phyloP scores from a whole-genome alignment of 1,140 invertebrate genomes.

The Episyrphus balteatus region DNA sequence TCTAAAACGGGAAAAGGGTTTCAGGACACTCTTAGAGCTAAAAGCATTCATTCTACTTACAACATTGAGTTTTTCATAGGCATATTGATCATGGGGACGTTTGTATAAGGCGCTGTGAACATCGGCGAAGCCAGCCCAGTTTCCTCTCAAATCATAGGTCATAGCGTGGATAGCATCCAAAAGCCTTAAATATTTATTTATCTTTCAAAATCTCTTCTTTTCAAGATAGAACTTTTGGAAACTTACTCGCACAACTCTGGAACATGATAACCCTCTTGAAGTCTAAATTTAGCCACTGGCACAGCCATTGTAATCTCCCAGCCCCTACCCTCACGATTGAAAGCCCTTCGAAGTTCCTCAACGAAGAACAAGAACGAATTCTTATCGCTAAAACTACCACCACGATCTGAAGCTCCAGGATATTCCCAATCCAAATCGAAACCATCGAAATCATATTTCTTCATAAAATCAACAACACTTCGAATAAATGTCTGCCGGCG shows the following conservation, averaged over 20 bases:
- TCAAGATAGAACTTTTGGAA: not conserved
- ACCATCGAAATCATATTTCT: constrained; percentile 67
- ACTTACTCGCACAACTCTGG: constrained; percentile 74
- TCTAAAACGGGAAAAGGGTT: too few relatives aligned
- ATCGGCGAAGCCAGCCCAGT: constrained; percentile 84
- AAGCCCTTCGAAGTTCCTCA: constrained; percentile 66
- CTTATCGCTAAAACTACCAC: constrained; percentile 74
- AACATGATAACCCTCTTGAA: constrained; percentile 80
- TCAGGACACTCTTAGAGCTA: constrained; percentile 2
- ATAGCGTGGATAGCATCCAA: constrained; percentile 78
- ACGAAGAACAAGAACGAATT: constrained; percentile 73
- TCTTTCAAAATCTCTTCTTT: not conserved
- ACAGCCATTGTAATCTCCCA: constrained; percentile 84
- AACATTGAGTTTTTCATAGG: constrained; percentile 78
- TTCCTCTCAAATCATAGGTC: constrained; percentile 84
- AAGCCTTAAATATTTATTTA: constrained; percentile 37
- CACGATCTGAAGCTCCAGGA: constrained; percentile 71
- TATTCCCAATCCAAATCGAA: constrained; percentile 80
- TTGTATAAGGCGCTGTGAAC: constrained; percentile 75
- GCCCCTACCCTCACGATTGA: constrained; percentile 57
- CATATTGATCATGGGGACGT: constrained; percentile 73
- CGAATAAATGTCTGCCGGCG: constrained; percentile 59
- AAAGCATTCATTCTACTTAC: constrained; percentile 42
- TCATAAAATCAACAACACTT: constrained; percentile 68
- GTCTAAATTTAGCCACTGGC: constrained; percentile 69